Percentiles rank a stretch among this genome's conserved stretches.
Conservation (phyloP, 2,888 invertebrate species). For the Scelioninae gen. 1 region DNA sequence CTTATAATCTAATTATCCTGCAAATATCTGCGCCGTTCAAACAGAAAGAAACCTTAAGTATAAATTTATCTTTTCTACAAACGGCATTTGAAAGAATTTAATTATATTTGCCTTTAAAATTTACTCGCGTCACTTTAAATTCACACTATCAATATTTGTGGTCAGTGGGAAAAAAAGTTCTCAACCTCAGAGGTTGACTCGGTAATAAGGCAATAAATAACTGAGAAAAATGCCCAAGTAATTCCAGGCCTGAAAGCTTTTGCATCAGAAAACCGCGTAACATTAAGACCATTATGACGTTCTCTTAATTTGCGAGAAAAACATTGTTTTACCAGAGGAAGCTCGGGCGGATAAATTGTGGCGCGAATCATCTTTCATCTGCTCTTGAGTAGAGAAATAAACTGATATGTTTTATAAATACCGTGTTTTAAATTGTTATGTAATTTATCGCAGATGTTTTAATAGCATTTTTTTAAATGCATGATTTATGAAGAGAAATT, state of each 20-base stretch:
- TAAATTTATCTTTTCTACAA: slow-evolving; percentile 25
- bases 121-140: slow-evolving; percentile 19
- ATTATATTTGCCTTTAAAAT: slow-evolving; percentile 17
- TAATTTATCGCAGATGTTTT: slow-evolving; percentile 23
- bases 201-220: slow-evolving; percentile 82
- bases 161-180: slow-evolving; percentile 58
- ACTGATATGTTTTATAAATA: slow-evolving; percentile 54
- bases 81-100: slow-evolving; percentile 4
- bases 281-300: slow-evolving; percentile 82
- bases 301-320: slow-evolving; percentile 83
- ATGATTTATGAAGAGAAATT: slow-evolving; percentile 43
- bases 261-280: slow-evolving; percentile 66
- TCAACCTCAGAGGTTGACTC: slow-evolving; percentile 64
- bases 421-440: slow-evolving; percentile 36
- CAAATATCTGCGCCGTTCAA: slow-evolving; percentile 7
- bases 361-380: slow-evolving; percentile 62
- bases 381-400: slow-evolving; percentile 48
- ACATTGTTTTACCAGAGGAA: slow-evolving; percentile 72
- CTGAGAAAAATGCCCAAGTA: slow-evolving; percentile 81
- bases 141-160: slow-evolving; percentile 34
- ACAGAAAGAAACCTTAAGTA: slow-evolving; percentile 10
- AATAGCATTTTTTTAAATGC: slow-evolving; percentile 18
- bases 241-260: slow-evolving; percentile 77
- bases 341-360: slow-evolving; percentile 56
- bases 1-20: slow-evolving; percentile 22